Conservation (phyloP, 2,888 invertebrate genomes). For the Sabatieria punctata region DNA sequence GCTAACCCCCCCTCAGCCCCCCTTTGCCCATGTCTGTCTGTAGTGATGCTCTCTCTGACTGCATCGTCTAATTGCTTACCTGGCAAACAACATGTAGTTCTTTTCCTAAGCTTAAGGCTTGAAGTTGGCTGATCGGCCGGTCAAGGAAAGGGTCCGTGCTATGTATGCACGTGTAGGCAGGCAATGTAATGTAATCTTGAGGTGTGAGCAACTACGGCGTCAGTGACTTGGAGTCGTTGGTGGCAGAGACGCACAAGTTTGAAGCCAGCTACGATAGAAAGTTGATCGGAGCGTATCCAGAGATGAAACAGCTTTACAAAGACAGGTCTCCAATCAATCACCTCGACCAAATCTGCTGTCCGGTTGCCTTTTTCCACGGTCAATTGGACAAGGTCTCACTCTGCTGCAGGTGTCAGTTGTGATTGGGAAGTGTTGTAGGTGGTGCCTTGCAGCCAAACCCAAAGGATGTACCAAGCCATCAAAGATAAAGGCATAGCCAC, state of each 20-base stretch:
- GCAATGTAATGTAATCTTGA: too few species aligned
- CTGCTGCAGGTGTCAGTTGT: not conserved
- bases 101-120: too few species aligned
- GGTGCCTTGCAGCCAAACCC: slow-evolving; percentile 34
- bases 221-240: slow-evolving; percentile 32
- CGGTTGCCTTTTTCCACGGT: slow-evolving; percentile 34
- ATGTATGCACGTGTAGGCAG: too few species aligned
- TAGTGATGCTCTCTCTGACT: too few species aligned
- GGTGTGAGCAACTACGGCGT: slow-evolving; percentile 36
- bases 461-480: slow-evolving; percentile 33
- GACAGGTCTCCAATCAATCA: slow-evolving; percentile 33
- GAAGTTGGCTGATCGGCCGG: too few species aligned
- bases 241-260: slow-evolving; percentile 36
- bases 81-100: too few species aligned
- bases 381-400: slow-evolving; percentile 34
- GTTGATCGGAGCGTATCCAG: slow-evolving; percentile 26
- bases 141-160: too few species aligned
- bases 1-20: too few species aligned
- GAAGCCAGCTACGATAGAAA: slow-evolving; percentile 33
- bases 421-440: slow-evolving; percentile 20
- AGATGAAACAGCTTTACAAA: slow-evolving; percentile 17
- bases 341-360: slow-evolving; percentile 30
- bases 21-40: too few species aligned
- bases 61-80: too few species aligned
- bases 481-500: slow-evolving; percentile 32